Evolutionary conservation across 2,113 vertebrate species (phyloP), one percentile per base, ranked within the genome.

Genomic region (Blennius ocellaris): DNA sequence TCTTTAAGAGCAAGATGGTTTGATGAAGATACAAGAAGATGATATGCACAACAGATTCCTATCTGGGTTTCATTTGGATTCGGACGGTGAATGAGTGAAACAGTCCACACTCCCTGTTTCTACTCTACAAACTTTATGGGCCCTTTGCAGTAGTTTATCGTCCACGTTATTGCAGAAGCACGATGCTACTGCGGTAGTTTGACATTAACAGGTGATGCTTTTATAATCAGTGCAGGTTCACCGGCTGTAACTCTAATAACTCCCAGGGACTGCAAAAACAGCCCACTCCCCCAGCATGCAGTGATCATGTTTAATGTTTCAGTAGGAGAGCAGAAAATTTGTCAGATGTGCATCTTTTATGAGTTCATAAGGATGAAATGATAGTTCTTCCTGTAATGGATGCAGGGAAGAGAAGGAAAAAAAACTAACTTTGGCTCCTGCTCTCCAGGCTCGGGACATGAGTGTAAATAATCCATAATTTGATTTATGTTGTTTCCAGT

Each of bases 401-500:
- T 50, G 14, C 40, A 64, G 36, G 17, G 14, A 5, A 17, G 15
- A 21, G 5, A 12, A 5, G 5, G 7, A 38, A 43, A 43, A 30
- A 30, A 30, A 30, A 2, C 21, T 4, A 30, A 16, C 15, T 75
- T 72, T 67, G 14, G 48, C 39, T 52, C 69, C 30, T 67, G 36
- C 44, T 78, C 36, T 49, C 30, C 50, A 10, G 62, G 21, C 41
- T 54, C 50, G 56, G 76, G 83, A 73, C 59, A 8, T 1, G 48
- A 79, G 52, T 60, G 67, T 67, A 76, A 81, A 62, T 67, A 70
- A 67, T 69, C 66, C 47, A 63, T 76, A 75, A 76, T 56, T 73
- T 78, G 72, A 85, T 87, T 81, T 39, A 83, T 87, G 77, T 64
- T 58, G 59, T 81, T 64, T 79, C 55, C 17, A 1, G 3, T 47